Evolutionary conservation across 2,888 invertebrate genomes (phyloP), one percentile per base, ranked within the genome.

Genomic region (Incurvaria masculella): DNA sequence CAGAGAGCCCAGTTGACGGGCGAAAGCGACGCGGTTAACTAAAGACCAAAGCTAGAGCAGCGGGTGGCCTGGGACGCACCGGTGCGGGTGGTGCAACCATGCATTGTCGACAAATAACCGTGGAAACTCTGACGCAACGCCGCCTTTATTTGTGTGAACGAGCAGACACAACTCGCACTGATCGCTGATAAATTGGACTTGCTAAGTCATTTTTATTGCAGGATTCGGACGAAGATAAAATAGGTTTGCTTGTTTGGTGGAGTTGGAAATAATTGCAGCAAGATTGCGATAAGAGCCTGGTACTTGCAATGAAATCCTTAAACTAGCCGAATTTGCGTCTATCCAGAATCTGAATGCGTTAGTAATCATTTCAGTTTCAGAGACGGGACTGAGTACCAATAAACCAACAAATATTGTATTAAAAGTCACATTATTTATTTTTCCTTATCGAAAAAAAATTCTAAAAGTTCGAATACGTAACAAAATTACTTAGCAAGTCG

Each of bases 101-200:
- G 62, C 70, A 73, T 72, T 75, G 74, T 74, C 68, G 62, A 68
- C 65, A 65, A 59, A 68, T 59, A 58, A 65, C 69, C 73, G 75
- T 74, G 73, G 73, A 70, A 76, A 72, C 70, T 58, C 71, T 76
- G 75, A 68, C 74, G 75, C 73, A 76, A 76, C 58, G 69, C 61
- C 69, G 70, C 69, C 65, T 69, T 63, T 64, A 20, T 18, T 20
- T 18, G 20, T 41, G 20, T 41, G 41, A 18, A 41, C 41, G 16
- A 41, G 62, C 63, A 64, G 68, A 65, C 16, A 18, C 16, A 21
- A 18, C 33, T 19, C 33, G 21, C n/a, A 16, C 21, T n/a, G 68
- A 71, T 65, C 65, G 65, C 61, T 68, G 68, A 70, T 68, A 63
- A 72, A 65, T 67, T 64, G 58, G 59, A n/a, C n/a, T n/a, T n/a